Evolutionary conservation across 2,113 vertebrate genomes (phyloP).

Genomic region (Tupaia tana): DNA sequence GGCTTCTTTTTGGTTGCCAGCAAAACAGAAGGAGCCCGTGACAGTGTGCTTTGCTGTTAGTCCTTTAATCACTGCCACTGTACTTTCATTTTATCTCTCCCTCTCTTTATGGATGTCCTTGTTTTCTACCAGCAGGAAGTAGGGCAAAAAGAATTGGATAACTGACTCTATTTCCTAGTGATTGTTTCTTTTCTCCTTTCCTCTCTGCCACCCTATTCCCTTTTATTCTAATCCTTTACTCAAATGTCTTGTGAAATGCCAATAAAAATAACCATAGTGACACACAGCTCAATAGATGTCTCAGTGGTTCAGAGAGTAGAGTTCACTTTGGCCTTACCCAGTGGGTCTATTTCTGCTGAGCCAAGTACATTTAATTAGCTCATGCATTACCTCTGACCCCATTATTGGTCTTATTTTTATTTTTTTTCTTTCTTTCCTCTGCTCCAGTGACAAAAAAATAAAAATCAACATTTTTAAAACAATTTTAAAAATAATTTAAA

Average conservation of each 20-base stretch:
- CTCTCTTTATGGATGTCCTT: not conserved
- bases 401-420: conserved; percentile 39
- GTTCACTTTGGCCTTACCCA: conserved; percentile 46
- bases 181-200: not conserved
- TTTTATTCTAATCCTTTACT: not conserved
- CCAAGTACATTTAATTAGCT: conserved; percentile 68
- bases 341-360: conserved; percentile 59
- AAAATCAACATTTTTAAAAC: conserved; percentile 41
- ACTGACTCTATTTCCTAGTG: not conserved
- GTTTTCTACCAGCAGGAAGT: not conserved
- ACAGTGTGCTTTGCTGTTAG: not conserved
- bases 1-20: not conserved
- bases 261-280: conserved; percentile 29
- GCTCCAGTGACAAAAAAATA: conserved; percentile 9
- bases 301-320: conserved; percentile 23
- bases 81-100: not conserved
- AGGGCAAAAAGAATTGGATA: not conserved
- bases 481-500: conserved; percentile 45
- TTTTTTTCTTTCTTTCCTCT: not conserved
- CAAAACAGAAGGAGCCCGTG: not conserved
- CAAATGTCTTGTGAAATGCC: not conserved
- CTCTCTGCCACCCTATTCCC: not conserved
- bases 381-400: conserved; percentile 68
- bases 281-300: conserved; percentile 22
- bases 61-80: not conserved